phyloP scores from a whole-genome alignment of 23 tunicate species.

The Ascidia mentula region DNA sequence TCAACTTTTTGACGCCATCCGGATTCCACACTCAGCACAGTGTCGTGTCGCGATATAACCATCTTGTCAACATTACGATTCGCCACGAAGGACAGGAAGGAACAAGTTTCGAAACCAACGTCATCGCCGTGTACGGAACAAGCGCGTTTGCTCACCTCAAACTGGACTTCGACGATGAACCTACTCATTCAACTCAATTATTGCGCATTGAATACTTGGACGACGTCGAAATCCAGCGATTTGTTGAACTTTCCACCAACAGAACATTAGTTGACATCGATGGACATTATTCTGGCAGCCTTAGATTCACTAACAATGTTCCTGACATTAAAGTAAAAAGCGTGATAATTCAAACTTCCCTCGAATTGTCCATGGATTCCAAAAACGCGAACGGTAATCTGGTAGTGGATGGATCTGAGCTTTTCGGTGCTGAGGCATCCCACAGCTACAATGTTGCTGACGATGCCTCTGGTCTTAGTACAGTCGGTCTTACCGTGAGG shows the following conservation, averaged over 20 bases:
- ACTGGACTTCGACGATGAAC: constrained; percentile 14
- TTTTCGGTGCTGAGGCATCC: constrained; percentile 2
- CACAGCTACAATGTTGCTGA: neutral
- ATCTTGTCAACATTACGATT: constrained; percentile 13
- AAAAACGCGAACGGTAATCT: neutral
- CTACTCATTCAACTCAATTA: neutral
- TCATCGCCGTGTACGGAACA: constrained; percentile 7
- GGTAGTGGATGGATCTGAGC: constrained; percentile 1
- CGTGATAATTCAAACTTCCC: neutral
- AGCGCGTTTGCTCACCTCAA: neutral
- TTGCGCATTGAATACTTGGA: neutral
- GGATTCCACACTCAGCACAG: constrained; percentile 31
- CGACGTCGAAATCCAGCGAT: constrained; percentile 5
- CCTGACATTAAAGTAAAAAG: constrained; percentile 13
- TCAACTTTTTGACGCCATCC: neutral
- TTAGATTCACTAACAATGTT: constrained; percentile 6
- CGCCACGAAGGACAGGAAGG: constrained; percentile 25
- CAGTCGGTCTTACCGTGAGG: neutral
- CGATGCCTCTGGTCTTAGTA: neutral
- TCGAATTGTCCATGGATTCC: neutral
- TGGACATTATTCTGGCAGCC: neutral
- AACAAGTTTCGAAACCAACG: constrained; percentile 24
- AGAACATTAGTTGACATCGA: neutral
- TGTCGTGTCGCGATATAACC: constrained; percentile 30
- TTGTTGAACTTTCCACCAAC: neutral